These are phyloP conservation scores for Trogon surrucura DNA, from an alignment of 2,113 vertebrate genomes.

Conservation along the genomic window DNA sequence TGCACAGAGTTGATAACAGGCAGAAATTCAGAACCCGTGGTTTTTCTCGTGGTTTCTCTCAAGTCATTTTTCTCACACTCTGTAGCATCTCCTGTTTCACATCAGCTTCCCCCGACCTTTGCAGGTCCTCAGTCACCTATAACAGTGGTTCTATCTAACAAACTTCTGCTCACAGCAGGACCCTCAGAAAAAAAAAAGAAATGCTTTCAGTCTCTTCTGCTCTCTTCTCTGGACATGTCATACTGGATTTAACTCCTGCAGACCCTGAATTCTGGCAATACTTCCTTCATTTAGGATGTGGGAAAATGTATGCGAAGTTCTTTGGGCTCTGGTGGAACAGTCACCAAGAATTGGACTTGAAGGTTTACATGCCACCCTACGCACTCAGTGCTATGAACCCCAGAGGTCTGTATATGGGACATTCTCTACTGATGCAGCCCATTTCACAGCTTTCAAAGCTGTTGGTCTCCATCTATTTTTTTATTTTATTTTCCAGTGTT, in stretches of 20 bases:
- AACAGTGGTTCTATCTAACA: neutral
- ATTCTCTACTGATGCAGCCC: accelerated
- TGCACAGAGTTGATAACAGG: neutral
- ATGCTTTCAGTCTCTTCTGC: neutral
- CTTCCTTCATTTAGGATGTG: neutral
- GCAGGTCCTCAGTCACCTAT: neutral
- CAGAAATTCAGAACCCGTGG: neutral
- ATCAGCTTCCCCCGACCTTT: neutral
- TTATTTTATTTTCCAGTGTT: neutral
- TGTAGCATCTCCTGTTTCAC: neutral
- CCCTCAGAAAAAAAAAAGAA: neutral
- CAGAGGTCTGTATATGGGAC: neutral
- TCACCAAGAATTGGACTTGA: neutral
- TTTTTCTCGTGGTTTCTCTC: neutral
- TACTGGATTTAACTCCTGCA: neutral
- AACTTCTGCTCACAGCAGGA: neutral
- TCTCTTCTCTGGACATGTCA: neutral
- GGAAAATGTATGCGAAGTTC: neutral
- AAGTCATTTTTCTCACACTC: neutral
- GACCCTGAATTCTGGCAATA: neutral
- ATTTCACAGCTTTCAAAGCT: neutral
- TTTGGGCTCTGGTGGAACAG: neutral
- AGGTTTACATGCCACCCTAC: neutral
- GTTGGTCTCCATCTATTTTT: no score
- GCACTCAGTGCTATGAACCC: no score